Percentiles rank a stretch among this genome's conserved stretches.
Conservation (phyloP, 2,888 invertebrate genomes). For the Spisula solida region DNA sequence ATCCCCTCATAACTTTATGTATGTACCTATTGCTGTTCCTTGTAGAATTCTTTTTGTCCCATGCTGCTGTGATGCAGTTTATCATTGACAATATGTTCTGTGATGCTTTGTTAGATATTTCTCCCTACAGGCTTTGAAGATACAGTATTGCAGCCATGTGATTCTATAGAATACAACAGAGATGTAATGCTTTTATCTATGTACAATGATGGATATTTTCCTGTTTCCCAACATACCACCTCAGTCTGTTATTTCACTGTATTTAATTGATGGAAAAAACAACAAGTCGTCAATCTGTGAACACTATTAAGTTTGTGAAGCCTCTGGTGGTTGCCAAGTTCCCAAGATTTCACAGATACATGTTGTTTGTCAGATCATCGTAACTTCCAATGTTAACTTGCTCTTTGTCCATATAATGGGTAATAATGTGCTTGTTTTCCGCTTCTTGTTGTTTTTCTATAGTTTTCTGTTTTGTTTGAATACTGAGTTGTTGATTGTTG, state of each 20-base stretch:
- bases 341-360: neutral
- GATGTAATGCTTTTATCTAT: neutral
- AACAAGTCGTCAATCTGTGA: neutral
- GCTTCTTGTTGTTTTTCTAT: neutral
- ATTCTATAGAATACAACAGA: neutral
- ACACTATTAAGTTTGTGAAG: neutral
- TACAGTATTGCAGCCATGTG: too few species aligned
- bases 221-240: neutral
- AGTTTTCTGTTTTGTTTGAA: neutral
- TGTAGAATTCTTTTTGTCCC: too few species aligned
- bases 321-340: neutral
- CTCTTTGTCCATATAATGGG: neutral
- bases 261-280: constrained; percentile 21
- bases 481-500: neutral
- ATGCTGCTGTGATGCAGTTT: too few species aligned
- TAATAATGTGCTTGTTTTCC: neutral
- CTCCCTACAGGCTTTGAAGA: too few species aligned
- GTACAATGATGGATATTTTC: neutral
- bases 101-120: too few species aligned
- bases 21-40: too few species aligned
- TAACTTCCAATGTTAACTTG: neutral
- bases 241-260: constrained; percentile 12
- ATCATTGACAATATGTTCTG: too few species aligned
- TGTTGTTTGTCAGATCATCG: neutral
- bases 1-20: too few species aligned